Conservation (phyloP, 2,113 vertebrate genomes). For the Hydrochoerus hydrochaeris region DNA sequence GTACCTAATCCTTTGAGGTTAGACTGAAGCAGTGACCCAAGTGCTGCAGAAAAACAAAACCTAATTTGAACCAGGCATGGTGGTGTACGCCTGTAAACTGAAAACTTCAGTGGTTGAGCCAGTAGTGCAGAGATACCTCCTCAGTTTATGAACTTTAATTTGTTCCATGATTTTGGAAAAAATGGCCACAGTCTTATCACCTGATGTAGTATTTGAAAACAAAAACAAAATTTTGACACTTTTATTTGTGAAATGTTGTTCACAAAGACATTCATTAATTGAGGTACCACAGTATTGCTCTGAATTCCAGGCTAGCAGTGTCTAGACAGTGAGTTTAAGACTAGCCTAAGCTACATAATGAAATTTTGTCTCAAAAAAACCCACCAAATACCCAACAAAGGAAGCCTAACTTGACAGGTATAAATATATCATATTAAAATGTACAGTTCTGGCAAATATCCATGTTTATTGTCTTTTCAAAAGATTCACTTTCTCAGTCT, state of each 20-base stretch:
- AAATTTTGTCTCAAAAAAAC: background rate
- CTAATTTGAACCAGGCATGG: background rate
- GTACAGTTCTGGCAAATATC: background rate
- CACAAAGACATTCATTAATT: background rate
- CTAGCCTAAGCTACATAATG: background rate
- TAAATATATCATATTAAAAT: slow-evolving; percentile 34
- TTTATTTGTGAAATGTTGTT: background rate
- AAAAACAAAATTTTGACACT: background rate
- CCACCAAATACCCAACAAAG: background rate
- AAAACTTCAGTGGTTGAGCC: background rate
- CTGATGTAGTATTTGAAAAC: background rate
- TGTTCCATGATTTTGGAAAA: background rate
- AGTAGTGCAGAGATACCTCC: background rate
- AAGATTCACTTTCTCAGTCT: slow-evolving; percentile 33
- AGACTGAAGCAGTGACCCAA: slow-evolving; percentile 41
- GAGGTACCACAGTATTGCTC: background rate
- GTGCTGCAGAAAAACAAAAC: slow-evolving; percentile 51
- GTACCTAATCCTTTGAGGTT: slow-evolving; percentile 48
- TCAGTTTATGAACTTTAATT: background rate
- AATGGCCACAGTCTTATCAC: background rate
- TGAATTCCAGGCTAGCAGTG: background rate
- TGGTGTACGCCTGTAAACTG: background rate
- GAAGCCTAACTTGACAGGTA: background rate
- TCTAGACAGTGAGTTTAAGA: background rate
- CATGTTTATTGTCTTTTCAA: background rate